These are phyloP conservation scores for Pachypeltis micranthus DNA, from an alignment of 1,140 invertebrate species.

Conservation along the genomic window DNA sequence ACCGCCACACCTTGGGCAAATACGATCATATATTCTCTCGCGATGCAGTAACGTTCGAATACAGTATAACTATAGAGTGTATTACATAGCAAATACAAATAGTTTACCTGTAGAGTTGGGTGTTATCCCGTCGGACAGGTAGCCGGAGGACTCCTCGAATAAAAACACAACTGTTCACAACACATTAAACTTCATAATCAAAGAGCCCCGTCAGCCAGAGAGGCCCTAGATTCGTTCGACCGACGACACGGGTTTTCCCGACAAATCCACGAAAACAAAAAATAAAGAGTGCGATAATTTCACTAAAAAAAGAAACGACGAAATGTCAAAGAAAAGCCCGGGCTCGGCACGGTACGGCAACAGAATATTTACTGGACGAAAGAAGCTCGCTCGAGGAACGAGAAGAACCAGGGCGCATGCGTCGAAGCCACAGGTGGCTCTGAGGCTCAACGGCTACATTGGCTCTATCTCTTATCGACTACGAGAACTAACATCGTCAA, in stretches of 20 bases:
- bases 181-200: slow-evolving; percentile 13
- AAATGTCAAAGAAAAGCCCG: neutral
- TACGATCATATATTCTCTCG: too few species aligned
- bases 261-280: neutral
- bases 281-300: too few species aligned
- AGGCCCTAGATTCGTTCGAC: neutral
- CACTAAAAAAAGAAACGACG: too few species aligned
- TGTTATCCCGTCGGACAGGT: slow-evolving; percentile 17
- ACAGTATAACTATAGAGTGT: too few species aligned
- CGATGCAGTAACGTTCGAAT: too few species aligned
- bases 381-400: neutral
- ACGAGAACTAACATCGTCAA: too few species aligned
- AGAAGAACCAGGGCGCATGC: slow-evolving; percentile 2
- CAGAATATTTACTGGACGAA: slow-evolving; percentile 1
- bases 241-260: neutral
- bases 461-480: too few species aligned
- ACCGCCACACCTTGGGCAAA: too few species aligned
- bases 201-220: neutral
- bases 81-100: neutral
- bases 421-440: slow-evolving; percentile 1
- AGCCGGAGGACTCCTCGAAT: slow-evolving; percentile 6
- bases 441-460: too few species aligned
- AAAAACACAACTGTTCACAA: slow-evolving; percentile 19
- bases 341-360: neutral
- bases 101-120: slow-evolving; percentile 5